Conservation (phyloP, 1,140 invertebrate species). For the Neodiprion pinetum region DNA sequence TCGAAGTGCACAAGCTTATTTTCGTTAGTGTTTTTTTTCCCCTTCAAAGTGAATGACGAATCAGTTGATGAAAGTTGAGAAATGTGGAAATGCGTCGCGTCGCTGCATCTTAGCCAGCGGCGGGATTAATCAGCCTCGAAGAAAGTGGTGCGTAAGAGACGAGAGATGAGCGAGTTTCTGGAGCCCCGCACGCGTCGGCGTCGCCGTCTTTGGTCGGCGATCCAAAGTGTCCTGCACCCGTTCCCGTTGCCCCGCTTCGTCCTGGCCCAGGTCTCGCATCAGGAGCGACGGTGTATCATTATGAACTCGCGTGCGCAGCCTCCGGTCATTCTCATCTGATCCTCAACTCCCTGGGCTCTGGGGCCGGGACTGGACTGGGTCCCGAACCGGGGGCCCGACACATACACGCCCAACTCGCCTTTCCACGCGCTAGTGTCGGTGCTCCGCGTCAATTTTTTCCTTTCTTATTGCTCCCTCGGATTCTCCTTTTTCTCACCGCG, state of each 20-base stretch:
- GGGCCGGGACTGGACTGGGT: no score
- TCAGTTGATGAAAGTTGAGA: no score
- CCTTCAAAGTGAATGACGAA: no score
- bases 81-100: no score
- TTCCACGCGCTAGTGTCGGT: no score
- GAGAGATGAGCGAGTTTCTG: neutral
- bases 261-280: neutral
- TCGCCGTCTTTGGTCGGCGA: conserved; percentile 12
- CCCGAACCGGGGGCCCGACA: no score
- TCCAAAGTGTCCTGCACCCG: neutral
- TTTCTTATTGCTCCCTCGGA: neutral
- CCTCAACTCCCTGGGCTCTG: conserved; percentile 9
- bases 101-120: no score
- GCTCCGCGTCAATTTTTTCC: no score
- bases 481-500: neutral
- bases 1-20: no score
- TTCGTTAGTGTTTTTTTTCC: no score
- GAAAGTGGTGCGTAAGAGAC: neutral
- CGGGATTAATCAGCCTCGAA: no score
- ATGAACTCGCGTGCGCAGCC: conserved; percentile 60
- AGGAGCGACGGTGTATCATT: conserved; percentile 53
- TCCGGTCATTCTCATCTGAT: conserved; percentile 58
- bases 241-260: conserved; percentile 23
- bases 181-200: neutral
- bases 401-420: no score